Conservation (phyloP, 2,888 invertebrate species). For the Calephelis perditalis region DNA sequence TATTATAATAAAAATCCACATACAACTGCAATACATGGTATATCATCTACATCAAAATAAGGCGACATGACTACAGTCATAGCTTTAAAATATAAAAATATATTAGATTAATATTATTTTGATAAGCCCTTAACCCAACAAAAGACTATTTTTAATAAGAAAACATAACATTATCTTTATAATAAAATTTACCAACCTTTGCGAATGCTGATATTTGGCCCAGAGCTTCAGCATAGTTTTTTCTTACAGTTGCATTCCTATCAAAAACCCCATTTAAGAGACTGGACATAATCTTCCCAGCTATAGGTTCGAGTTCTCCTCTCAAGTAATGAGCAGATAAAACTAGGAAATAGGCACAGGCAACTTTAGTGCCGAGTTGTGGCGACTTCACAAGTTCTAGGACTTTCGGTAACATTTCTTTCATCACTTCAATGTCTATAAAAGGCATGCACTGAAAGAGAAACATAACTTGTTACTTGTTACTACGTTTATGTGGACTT, state of each 20-base stretch:
- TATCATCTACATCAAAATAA: no score
- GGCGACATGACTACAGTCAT: no score
- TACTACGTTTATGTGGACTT: no score
- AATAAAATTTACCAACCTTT: slow-evolving; percentile 71
- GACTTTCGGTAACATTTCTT: slow-evolving; percentile 88
- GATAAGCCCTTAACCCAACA: no score
- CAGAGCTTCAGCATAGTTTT: slow-evolving; percentile 89
- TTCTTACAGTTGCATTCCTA: slow-evolving; percentile 89
- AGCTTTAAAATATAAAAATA: no score
- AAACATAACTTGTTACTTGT: no score
- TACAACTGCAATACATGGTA: no score
- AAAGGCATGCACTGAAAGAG: slow-evolving; percentile 79
- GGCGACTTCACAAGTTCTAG: slow-evolving; percentile 90
- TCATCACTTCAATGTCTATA: slow-evolving; percentile 86
- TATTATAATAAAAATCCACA: no score
- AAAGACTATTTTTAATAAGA: no score
- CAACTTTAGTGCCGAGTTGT: slow-evolving; percentile 90
- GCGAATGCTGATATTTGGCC: slow-evolving; percentile 91
- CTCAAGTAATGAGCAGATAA: slow-evolving; percentile 79
- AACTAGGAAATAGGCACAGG: slow-evolving; percentile 87
- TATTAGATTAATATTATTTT: no score
- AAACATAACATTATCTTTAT: no score
- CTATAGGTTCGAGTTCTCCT: slow-evolving; percentile 74
- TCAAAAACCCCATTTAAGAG: slow-evolving; percentile 89
- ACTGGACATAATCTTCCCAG: slow-evolving; percentile 74